Conservation (phyloP, 2,888 invertebrate species). For the Sphaeridia pumilis region DNA sequence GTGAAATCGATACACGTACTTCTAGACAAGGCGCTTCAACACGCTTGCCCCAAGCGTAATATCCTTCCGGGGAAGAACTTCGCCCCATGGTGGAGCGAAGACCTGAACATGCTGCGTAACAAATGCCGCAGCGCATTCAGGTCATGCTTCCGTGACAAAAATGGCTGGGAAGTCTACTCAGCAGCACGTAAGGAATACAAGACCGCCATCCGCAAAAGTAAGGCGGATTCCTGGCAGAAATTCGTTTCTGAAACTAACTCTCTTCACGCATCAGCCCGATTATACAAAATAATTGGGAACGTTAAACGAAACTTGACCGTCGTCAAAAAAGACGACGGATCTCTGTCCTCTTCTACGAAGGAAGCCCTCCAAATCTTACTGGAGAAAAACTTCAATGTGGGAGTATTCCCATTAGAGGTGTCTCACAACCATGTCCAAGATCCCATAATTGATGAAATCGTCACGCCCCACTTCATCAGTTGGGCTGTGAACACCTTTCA, state of each 20-base stretch:
- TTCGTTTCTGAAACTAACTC: background rate
- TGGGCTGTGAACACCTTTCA: slow-evolving; percentile 8
- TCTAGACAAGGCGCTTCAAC: too few relatives aligned
- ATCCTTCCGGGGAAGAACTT: too few relatives aligned
- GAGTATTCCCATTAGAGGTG: background rate
- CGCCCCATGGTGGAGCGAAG: too few relatives aligned
- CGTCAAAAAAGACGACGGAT: background rate
- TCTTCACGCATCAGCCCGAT: background rate
- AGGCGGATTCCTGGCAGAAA: background rate
- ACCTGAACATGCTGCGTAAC: too few relatives aligned
- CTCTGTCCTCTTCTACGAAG: background rate
- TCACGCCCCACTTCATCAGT: slow-evolving; percentile 2
- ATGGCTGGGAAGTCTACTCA: too few relatives aligned
- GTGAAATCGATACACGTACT: too few relatives aligned
- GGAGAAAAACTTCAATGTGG: background rate
- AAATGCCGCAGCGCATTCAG: too few relatives aligned
- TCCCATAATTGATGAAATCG: background rate
- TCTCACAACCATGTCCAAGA: background rate
- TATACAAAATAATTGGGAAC: background rate
- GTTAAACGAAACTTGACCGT: background rate
- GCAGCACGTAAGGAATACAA: background rate
- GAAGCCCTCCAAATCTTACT: background rate
- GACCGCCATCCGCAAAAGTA: background rate
- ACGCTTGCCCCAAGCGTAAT: too few relatives aligned
- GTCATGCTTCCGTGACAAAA: too few relatives aligned